Conservation (phyloP, 2,797 vertebrate species). For the Oryzias sinensis region DNA sequence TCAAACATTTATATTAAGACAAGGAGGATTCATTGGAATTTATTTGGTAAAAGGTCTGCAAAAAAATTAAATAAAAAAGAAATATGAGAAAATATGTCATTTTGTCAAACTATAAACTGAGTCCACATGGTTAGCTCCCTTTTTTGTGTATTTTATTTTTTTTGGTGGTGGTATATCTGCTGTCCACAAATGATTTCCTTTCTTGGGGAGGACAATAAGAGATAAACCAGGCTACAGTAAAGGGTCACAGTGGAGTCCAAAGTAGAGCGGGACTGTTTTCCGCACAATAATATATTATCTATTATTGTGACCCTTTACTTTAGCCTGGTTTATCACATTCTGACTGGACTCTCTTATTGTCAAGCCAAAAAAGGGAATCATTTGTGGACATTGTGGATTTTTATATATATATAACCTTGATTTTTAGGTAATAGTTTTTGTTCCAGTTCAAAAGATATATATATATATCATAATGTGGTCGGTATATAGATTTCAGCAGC, state of each 20-base stretch:
- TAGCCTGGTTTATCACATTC: too few relatives aligned
- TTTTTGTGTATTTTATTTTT: slow-evolving; percentile 7
- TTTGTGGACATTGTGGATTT: too few relatives aligned
- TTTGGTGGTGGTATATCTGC: not conserved
- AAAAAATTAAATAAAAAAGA: too few relatives aligned
- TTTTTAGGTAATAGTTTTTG: too few relatives aligned
- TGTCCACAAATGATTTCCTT: slow-evolving; percentile 28
- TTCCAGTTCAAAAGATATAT: too few relatives aligned
- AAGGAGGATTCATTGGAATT: slow-evolving; percentile 55
- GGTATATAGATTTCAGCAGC: slow-evolving; percentile 3
- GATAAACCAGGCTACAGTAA: slow-evolving; percentile 10
- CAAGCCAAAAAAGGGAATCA: too few relatives aligned
- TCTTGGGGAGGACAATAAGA: not conserved
- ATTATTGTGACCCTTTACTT: too few relatives aligned
- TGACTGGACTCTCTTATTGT: too few relatives aligned
- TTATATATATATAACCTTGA: too few relatives aligned
- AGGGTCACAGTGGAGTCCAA: not conserved
- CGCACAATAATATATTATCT: too few relatives aligned
- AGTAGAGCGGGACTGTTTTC: too few relatives aligned
- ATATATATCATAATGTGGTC: not conserved
- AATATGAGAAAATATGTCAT: not conserved
- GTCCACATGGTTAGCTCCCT: slow-evolving; percentile 12
- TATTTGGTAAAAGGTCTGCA: slow-evolving; percentile 21
- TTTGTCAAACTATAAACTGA: slow-evolving; percentile 9
- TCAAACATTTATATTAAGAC: slow-evolving; percentile 51